phyloP scores from a whole-genome alignment of 1,140 invertebrate genomes.

The Neelides sp. region DNA sequence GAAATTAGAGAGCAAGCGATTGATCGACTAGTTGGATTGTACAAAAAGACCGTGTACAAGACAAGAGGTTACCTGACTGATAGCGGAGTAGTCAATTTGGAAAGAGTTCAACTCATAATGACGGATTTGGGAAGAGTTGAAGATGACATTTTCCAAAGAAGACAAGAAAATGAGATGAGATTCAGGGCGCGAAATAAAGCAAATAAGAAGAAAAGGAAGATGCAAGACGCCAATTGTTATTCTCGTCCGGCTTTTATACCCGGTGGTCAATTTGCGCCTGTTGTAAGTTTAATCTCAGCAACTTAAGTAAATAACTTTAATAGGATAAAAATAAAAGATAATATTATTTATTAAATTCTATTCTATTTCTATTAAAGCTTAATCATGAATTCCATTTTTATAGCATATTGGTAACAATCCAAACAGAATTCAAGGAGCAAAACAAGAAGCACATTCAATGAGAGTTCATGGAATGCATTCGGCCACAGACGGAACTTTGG shows the following conservation, averaged over 20 bases:
- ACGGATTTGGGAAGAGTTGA: conserved; percentile 82
- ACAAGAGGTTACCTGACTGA: conserved; percentile 51
- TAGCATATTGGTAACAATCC: conserved; percentile 28
- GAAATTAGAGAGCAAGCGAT: conserved; percentile 98
- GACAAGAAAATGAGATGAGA: conserved; percentile 70
- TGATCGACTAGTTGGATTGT: conserved; percentile 81
- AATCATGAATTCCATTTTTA: conserved; percentile 9
- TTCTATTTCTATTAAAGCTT: conserved; percentile 8
- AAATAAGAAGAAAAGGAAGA: conserved; percentile 41
- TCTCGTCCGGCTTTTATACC: conserved; percentile 54
- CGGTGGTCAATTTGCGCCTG: conserved; percentile 60
- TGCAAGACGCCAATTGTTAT: conserved; percentile 36
- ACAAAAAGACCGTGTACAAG: conserved; percentile 90
- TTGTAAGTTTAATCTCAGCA: conserved; percentile 36
- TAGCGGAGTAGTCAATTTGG: conserved; percentile 82
- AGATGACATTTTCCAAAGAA: conserved; percentile 92
- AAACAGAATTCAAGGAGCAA: conserved; percentile 31
- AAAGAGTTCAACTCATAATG: conserved; percentile 89
- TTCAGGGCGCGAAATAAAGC: conserved; percentile 66
- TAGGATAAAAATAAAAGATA: background rate
- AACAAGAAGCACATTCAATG: conserved; percentile 36
- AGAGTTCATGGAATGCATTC: conserved; percentile 33
- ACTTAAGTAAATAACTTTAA: conserved; percentile 24
- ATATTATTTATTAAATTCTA: conserved; percentile 5
- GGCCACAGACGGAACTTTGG: conserved; percentile 5